Percentiles rank a stretch among this genome's conserved stretches.
Conservation (phyloP, 2,113 vertebrate species). For the Notarius lentiginosus region DNA sequence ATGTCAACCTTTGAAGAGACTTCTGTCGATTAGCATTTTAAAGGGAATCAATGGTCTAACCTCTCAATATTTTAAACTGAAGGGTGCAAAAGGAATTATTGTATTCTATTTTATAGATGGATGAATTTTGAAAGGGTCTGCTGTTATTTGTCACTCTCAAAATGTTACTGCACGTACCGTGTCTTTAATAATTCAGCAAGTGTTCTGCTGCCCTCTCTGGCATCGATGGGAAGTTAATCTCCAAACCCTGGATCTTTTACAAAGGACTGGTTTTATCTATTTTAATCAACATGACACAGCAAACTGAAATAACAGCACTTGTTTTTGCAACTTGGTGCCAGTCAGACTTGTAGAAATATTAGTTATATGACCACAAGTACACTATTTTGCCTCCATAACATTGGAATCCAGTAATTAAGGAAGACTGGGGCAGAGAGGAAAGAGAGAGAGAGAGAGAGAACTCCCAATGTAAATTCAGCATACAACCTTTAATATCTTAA, state of each 20-base stretch:
- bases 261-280: constrained; percentile 3
- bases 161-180: neutral
- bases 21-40: constrained; percentile 24
- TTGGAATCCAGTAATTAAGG: neutral
- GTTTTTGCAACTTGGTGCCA: neutral
- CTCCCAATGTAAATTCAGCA: neutral
- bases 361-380: neutral
- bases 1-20: constrained; percentile 26
- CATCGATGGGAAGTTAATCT: neutral
- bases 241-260: neutral
- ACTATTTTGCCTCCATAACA: neutral
- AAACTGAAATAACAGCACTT: neutral
- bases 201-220: constrained; percentile 33
- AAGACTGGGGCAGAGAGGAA: neutral
- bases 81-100: neutral
- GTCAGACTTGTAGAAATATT: neutral
- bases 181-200: constrained; percentile 13
- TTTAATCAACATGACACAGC: neutral
- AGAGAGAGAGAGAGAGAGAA: no score
- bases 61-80: constrained; percentile 24
- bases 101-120: constrained; percentile 8
- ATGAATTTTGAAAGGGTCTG: constrained; percentile 9
- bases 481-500: neutral
- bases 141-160: constrained; percentile 8
- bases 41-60: constrained; percentile 10